Evolutionary conservation across 2,113 vertebrate genomes (phyloP).

Genomic region (Tachycineta bicolor): DNA sequence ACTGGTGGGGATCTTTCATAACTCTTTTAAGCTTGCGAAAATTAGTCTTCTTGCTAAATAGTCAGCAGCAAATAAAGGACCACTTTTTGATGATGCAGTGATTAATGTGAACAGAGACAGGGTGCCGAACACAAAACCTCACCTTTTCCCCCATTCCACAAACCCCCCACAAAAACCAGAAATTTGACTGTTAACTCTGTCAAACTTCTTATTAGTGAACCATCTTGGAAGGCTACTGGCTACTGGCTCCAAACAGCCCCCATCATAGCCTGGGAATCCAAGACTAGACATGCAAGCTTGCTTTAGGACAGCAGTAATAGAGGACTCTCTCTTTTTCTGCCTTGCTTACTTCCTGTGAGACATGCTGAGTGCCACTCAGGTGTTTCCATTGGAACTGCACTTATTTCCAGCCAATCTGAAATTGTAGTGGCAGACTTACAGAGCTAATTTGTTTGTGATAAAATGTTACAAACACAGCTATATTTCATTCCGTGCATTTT

Average conservation of each 20-base stretch:
- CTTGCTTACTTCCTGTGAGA: neutral
- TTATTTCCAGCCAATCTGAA: neutral
- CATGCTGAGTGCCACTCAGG: neutral
- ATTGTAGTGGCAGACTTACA: neutral
- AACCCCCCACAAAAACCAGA: neutral
- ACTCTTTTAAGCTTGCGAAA: neutral
- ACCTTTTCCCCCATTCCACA: too few relatives aligned
- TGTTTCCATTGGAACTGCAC: neutral
- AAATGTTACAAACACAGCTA: neutral
- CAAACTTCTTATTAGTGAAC: neutral
- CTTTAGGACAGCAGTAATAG: neutral
- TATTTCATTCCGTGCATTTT: neutral
- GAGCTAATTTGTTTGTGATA: neutral
- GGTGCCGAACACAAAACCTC: neutral
- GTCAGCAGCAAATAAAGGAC: neutral
- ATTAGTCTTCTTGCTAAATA: neutral
- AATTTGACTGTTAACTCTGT: neutral
- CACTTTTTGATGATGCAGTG: neutral
- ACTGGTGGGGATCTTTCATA: neutral
- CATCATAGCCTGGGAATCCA: neutral
- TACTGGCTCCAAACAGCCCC: neutral
- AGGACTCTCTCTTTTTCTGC: neutral
- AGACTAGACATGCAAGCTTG: neutral
- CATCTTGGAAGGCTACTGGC: neutral
- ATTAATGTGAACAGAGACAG: neutral